Percentiles rank a stretch among this genome's conserved stretches.
Conservation (phyloP, 2,113 vertebrate species). For the Aphyosemion australe region DNA sequence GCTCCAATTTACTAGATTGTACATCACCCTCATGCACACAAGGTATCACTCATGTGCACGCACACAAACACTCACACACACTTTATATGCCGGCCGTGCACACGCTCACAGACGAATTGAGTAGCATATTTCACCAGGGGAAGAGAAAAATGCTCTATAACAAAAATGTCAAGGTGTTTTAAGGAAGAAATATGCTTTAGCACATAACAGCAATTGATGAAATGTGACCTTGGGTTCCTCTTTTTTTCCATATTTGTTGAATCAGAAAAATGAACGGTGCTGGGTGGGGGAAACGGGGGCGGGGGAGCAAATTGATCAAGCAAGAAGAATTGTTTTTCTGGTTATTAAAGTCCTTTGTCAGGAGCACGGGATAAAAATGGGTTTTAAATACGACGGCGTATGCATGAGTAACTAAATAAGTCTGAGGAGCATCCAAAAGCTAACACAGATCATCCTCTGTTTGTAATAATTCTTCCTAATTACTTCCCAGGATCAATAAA, state of each 20-base stretch:
- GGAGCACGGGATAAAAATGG: slow-evolving; percentile 21
- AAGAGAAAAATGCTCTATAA: slow-evolving; percentile 63
- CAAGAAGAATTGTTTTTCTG: slow-evolving; percentile 42
- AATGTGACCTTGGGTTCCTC: slow-evolving; percentile 68
- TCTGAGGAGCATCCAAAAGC: slow-evolving; percentile 20
- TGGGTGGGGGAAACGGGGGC: slow-evolving; percentile 30
- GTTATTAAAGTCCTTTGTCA: slow-evolving; percentile 54
- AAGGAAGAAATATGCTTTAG: slow-evolving; percentile 72
- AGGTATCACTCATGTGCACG: slow-evolving; percentile 46
- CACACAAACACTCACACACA: slow-evolving; percentile 29
- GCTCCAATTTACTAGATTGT: slow-evolving; percentile 69
- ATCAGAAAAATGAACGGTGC: slow-evolving; percentile 63
- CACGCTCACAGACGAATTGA: slow-evolving; percentile 40
- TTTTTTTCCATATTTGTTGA: slow-evolving; percentile 52
- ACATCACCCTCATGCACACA: slow-evolving; percentile 49
- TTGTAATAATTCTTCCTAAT: slow-evolving; percentile 65
- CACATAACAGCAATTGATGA: slow-evolving; percentile 65
- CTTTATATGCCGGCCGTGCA: slow-evolving; percentile 1
- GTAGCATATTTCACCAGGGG: slow-evolving; percentile 65
- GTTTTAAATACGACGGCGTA: slow-evolving; percentile 23
- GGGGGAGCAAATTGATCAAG: slow-evolving; percentile 28
- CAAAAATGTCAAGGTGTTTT: slow-evolving; percentile 75
- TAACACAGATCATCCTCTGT: slow-evolving; percentile 51
- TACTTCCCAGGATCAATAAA: slow-evolving; percentile 50
- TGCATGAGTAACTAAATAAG: slow-evolving; percentile 33